Evolutionary conservation across 2,797 vertebrate genomes (phyloP), one percentile per base, ranked within the genome.

Genomic region (Trachops cirrhosus): DNA sequence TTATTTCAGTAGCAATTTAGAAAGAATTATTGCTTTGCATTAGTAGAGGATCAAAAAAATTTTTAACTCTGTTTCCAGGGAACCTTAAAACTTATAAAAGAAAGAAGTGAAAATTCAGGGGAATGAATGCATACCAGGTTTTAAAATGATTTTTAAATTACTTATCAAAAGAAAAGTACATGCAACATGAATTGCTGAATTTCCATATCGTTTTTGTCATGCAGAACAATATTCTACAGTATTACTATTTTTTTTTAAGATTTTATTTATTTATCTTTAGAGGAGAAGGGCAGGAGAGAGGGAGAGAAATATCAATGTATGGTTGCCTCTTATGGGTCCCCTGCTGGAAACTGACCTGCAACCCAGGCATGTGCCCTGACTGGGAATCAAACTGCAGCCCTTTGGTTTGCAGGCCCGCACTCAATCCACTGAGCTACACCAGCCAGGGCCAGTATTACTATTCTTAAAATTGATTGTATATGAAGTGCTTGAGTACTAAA

Each of bases 61-160:
- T 64, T 71, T 79, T 9, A 77, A 57, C 46, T 87, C 50, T 89
- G 9, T 92, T 93, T 93, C 29, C 32, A 90, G 73, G 12, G 52
- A 87, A 6, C 2, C 50, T 88, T 96, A 86, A 95, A 87, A 83
- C 34, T 95, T 94, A 73, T 3, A 59, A 70, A 84, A 59, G 83
- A 73, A 93, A 87, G 10, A 93, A 92, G 67, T 87, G 54, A 79
- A 88, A 78, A 67, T 70, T 64, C 59, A 86, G 37, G n/a, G 46
- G 57, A 44, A 21, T 41, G 18, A 48, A 39, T 46, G 9, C 6
- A 3, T 87, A 91, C 68, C 19, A 37, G 29, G 12, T 79, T 90
- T 95, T 95, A 52, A 95, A 93, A 85, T 90, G 91, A 85, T 37
- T 67, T 71, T 94, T 93, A 94, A 95, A 75, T 96, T 86, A 73